Conservation (phyloP, 2,888 invertebrate genomes). For the Ernsta delagoae region DNA sequence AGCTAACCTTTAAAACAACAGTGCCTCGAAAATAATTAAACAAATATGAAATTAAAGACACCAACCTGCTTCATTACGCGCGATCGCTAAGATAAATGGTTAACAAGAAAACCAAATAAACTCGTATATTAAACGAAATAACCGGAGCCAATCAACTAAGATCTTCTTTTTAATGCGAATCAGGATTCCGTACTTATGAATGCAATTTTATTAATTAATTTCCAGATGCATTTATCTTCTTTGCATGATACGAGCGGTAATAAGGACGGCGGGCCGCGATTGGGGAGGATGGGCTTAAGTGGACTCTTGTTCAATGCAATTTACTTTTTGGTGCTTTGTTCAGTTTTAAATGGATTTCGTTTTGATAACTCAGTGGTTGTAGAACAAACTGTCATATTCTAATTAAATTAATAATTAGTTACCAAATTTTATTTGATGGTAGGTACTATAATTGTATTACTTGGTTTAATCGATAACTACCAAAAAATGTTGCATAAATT, state of each 20-base stretch:
- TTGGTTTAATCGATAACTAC: no score
- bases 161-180: conserved; percentile 50
- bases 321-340: conserved; percentile 25
- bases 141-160: conserved; percentile 57
- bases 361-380: no score
- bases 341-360: conserved; percentile 12
- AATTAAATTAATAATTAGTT: no score
- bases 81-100: conserved; percentile 44
- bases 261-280: conserved; percentile 59
- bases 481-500: no score
- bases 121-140: conserved; percentile 51
- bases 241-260: conserved; percentile 72
- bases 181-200: conserved; percentile 56
- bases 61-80: conserved; percentile 41
- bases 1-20: conserved; percentile 17
- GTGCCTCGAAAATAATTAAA: conserved; percentile 33
- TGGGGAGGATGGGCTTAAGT: conserved; percentile 58
- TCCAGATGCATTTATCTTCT: conserved; percentile 76
- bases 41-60: conserved; percentile 41
- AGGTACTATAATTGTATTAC: no score
- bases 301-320: conserved; percentile 42
- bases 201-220: conserved; percentile 81
- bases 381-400: no score
- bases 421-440: no score
- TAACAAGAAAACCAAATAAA: conserved; percentile 47